phyloP scores from a whole-genome alignment of 2,888 invertebrate genomes.

The Thecocarcelia acutangulata region DNA sequence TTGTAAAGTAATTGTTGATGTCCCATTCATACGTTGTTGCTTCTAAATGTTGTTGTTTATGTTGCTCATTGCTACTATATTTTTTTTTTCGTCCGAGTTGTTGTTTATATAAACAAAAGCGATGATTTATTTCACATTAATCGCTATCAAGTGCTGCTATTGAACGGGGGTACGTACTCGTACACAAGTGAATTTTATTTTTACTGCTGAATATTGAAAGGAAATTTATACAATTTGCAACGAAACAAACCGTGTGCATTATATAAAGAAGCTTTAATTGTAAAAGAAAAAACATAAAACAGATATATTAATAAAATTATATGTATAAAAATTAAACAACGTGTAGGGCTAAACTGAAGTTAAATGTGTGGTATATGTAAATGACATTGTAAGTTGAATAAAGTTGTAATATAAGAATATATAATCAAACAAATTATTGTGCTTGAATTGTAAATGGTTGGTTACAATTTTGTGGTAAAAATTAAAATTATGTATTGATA shows the following conservation, averaged over 20 bases:
- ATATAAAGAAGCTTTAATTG: conserved; percentile 14
- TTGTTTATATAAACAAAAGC: conserved; percentile 67
- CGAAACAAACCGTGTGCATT: neutral
- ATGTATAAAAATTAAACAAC: neutral
- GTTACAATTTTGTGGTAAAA: conserved; percentile 40
- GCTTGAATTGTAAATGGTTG: conserved; percentile 28
- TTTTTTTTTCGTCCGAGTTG: conserved; percentile 23
- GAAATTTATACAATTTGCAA: neutral
- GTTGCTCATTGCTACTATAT: conserved; percentile 48
- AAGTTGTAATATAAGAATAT: conserved; percentile 24
- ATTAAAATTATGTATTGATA: conserved; percentile 14
- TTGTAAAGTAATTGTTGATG: conserved; percentile 48
- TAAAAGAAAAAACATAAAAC: neutral
- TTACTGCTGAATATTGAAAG: conserved; percentile 8
- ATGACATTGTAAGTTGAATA: conserved; percentile 35
- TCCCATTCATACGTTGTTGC: conserved; percentile 20
- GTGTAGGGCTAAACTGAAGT: neutral
- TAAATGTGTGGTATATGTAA: conserved; percentile 20
- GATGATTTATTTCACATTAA: conserved; percentile 63
- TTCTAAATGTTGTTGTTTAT: conserved; percentile 45
- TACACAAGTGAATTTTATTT: neutral
- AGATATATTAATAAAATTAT: neutral
- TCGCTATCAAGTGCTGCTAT: conserved; percentile 53
- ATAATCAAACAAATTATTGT: conserved; percentile 19
- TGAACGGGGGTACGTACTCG: conserved; percentile 43